Percentiles rank a stretch among this genome's conserved stretches.
These are phyloP conservation scores for Acrobasis repandana DNA, from an alignment of 2,888 invertebrate species.

Conservation along the genomic window DNA sequence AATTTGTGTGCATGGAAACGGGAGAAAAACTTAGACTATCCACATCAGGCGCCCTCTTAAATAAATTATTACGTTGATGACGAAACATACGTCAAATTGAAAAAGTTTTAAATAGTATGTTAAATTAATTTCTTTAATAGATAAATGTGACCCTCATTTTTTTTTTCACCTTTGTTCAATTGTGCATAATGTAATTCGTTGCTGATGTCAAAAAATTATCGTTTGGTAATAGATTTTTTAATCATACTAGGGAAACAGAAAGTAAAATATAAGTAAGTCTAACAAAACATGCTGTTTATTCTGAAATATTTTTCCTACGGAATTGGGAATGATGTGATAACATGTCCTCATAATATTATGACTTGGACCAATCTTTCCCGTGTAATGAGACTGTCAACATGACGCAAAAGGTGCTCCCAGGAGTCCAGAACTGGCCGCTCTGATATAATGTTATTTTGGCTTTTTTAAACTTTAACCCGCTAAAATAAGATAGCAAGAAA, in stretches of 20 bases:
- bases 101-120: too few relatives aligned
- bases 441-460: slow-evolving; percentile 12
- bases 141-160: too few relatives aligned
- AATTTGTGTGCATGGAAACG: too few relatives aligned
- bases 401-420: slow-evolving; percentile 31
- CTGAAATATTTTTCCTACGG: neutral
- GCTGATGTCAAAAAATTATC: too few relatives aligned
- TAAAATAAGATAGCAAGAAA: neutral
- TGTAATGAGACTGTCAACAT: slow-evolving; percentile 23
- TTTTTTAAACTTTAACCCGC: neutral
- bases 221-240: neutral
- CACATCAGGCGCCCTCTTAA: too few relatives aligned
- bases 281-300: neutral
- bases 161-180: too few relatives aligned
- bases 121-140: too few relatives aligned
- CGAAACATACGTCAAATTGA: too few relatives aligned
- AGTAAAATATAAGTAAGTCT: neutral
- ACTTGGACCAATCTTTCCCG: slow-evolving; percentile 7
- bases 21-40: too few relatives aligned
- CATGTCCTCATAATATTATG: neutral
- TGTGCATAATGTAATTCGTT: too few relatives aligned
- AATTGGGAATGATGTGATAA: neutral
- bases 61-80: too few relatives aligned
- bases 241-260: neutral
- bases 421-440: slow-evolving; percentile 13